Base-by-base conservation (phyloP, 2,113 vertebrate genomes). In the Agapornis roseicollis region DNA sequence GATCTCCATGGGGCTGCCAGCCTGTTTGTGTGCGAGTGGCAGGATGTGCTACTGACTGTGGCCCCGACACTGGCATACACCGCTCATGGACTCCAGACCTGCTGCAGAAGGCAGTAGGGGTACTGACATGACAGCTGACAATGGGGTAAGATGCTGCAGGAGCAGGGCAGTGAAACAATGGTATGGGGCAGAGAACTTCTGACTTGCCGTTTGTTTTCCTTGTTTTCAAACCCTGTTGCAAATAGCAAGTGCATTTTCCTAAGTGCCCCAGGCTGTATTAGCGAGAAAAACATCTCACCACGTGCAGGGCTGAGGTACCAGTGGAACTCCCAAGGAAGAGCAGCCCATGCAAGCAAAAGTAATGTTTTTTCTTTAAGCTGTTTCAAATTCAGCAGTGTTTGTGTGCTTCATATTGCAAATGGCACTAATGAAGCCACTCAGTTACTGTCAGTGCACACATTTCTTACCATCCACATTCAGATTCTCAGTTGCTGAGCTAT, bases 21-120 rank as follows among this genome's bases (percentile, higher is more conserved):
- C 8, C 11, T 7, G 52, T 29, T 31, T 29, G 29, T 55, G 17
- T 28, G 41, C 22, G 1, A 17, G 8, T 23, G 9, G 18, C 17
- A 4, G 70, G 23, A 10, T 13, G n/a, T 2, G 0, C 13, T 53
- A 9, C 58, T 42, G 14, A n/a, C 50, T 5, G 27, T 3, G 28
- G 41, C 18, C 35, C 16, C 17, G 49, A n/a, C 23, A 5, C 13
- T 13, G 18, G 8, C 17, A 7, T 3, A 9, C 6, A 12, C 19
- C 11, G 29, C 47, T 1, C 9, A 3, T 3, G 15, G 29, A 3
- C 14, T 47, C 17, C 7, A 6, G 44, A 22, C 17, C 20, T 50
- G 15, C 3, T 46, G 39, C 13, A 49, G 41, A 18, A n/a, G 15
- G 37, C 17, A 28, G 28, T 12, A 1, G 6, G 8, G 11, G 10